phyloP scores from a whole-genome alignment of 53 echinoderm and acorn worm genomes.

The Paracentrotus lividus region DNA sequence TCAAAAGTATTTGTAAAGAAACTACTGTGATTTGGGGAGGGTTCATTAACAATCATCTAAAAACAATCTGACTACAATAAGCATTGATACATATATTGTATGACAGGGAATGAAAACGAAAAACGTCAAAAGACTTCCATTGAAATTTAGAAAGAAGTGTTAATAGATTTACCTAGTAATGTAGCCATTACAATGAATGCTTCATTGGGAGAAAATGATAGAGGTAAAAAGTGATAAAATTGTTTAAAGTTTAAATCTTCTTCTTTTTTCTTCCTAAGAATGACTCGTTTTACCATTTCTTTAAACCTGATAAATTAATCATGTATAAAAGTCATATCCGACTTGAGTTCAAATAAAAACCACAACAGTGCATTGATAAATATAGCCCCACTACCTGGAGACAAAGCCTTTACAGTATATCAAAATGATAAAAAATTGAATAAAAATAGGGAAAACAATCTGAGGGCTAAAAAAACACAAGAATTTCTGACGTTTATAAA shows the following conservation, averaged over 20 bases:
- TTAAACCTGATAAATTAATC: too few relatives aligned
- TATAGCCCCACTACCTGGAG: not conserved
- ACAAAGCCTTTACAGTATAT: not conserved
- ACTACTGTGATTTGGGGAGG: not conserved
- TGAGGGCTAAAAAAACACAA: not conserved
- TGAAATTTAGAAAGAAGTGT: not conserved
- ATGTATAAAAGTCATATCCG: too few relatives aligned
- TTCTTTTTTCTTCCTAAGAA: too few relatives aligned
- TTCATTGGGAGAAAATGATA: conserved; percentile 4
- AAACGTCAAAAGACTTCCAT: not conserved
- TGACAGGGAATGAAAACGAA: not conserved
- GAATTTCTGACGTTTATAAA: not conserved
- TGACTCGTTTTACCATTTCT: too few relatives aligned
- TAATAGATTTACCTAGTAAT: conserved; percentile 18
- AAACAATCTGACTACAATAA: not conserved
- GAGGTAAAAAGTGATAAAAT: too few relatives aligned
- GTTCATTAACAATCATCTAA: not conserved
- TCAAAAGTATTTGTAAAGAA: not conserved
- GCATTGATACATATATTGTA: not conserved
- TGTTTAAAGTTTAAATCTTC: too few relatives aligned
- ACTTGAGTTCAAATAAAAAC: too few relatives aligned
- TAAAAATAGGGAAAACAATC: not conserved
- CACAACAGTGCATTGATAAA: not conserved
- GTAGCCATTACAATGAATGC: conserved; percentile 62
- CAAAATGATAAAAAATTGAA: too few relatives aligned